Base-by-base conservation (phyloP, 2,888 invertebrate species). In the Lochmaea crataegi region DNA sequence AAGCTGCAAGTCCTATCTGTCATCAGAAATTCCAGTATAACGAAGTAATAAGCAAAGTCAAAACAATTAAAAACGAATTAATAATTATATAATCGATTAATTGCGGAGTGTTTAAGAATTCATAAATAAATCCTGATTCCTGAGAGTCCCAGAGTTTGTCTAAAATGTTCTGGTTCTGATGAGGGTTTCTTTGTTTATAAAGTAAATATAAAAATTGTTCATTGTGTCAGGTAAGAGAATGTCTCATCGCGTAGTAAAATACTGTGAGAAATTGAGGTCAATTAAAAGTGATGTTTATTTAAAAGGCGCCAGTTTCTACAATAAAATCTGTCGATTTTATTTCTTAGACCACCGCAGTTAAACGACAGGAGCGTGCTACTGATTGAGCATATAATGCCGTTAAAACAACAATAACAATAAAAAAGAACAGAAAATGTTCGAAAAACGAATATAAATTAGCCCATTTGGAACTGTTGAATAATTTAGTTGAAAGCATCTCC, bases 391-490 rank as follows among this genome's bases (percentile, higher is more conserved):
- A 71, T 61, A 71, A 61, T 68, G 68, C 51, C 48, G 68, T 68
- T 68, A 61, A 68, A 60, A 60, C 68, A 68, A 68, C 68, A 68
- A 67, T 67, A 67, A 58, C 67, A n/a, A 58, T 67, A 67, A 67
- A 67, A 67, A 67, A 26, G 22, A 57, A 12, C 18, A 58, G 58
- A 58, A n/a, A n/a, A n/a, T n/a, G n/a, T n/a, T n/a, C n/a, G n/a
- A n/a, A 67, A 67, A 72, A 42, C 68, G 72, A 72, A 68, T 67
- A 64, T 72, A 68, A 68, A 68, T 72, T 68, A 68, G 48, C 45
- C 65, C 32, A 72, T 72, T 67, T 72, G 45, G 38, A 68, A 61
- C 53, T 38, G 57, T 65, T 58, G 68, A 67, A 65, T 72, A 72
- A 72, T 68, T 72, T 64, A 64, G 48, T 48, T 38, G 45, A 60